A percentile compares a stretch with the other conserved stretches of the same genome.
These are phyloP conservation scores for Dendronephthya gigantea DNA, from an alignment of 64 coral and sea anemone genomes.

Conservation along the genomic window DNA sequence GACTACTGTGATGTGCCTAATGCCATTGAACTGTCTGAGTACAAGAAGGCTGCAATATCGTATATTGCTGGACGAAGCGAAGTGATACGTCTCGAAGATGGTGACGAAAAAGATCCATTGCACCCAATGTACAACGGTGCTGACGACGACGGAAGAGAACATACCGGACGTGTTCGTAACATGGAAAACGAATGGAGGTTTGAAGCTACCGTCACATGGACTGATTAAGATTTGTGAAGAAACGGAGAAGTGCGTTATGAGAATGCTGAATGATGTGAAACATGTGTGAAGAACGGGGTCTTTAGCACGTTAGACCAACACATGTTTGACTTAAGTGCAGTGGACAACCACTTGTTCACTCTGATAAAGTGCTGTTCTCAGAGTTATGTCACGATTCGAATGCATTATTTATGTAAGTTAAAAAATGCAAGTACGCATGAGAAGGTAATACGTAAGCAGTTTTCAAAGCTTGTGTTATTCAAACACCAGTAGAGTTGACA, in stretches of 20 bases:
- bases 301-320: not conserved
- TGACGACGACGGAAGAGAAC: not conserved
- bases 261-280: not conserved
- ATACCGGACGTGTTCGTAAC: not conserved
- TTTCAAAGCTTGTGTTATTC: not conserved
- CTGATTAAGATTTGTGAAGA: not conserved
- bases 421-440: not conserved
- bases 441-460: not conserved
- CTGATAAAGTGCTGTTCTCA: slow-evolving; percentile 5
- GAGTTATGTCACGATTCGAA: not conserved
- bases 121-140: not conserved
- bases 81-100: not conserved
- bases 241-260: not conserved
- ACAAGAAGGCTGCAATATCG: no score
- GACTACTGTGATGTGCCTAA: not conserved
- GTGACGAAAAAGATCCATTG: not conserved
- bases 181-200: not conserved
- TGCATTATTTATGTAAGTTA: not conserved
- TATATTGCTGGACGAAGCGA: no score
- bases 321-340: not conserved
- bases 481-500: slow-evolving; percentile 13
- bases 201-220: not conserved
- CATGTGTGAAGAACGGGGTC: not conserved
- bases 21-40: not conserved
- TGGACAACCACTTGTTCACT: not conserved